Conservation (phyloP, 2,797 vertebrate genomes). For the Protonibea diacanthus region DNA sequence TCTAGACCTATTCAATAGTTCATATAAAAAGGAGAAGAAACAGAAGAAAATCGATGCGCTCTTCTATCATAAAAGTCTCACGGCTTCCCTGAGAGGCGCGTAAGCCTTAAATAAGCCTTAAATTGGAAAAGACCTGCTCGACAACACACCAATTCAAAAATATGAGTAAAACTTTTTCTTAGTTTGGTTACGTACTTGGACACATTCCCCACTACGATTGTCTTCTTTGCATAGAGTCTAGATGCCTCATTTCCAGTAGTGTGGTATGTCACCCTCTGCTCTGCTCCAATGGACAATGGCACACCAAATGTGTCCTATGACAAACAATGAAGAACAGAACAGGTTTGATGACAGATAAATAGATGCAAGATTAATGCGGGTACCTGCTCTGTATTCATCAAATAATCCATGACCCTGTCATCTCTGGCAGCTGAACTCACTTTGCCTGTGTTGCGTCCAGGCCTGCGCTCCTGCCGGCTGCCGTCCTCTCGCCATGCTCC, state of each 20-base stretch:
- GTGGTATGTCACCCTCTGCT: constrained; percentile 89
- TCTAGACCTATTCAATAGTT: not conserved
- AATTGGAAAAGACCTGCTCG: not conserved
- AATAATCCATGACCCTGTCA: not conserved
- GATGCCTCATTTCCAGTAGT: constrained; percentile 91
- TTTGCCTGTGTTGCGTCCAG: constrained; percentile 88
- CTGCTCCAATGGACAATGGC: constrained; percentile 83
- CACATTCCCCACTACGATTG: constrained; percentile 98
- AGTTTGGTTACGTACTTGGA: constrained; percentile 90
- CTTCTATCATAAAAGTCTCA: not conserved
- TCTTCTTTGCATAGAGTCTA: constrained; percentile 97
- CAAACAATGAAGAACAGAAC: constrained; percentile 23
- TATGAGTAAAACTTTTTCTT: not conserved
- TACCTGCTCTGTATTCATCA: not conserved
- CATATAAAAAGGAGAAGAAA: not conserved
- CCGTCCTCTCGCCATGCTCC: constrained; percentile 85
- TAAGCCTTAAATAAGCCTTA: not conserved
- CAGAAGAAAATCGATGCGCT: not conserved
- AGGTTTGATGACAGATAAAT: not conserved
- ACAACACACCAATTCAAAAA: not conserved
- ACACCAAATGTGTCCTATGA: constrained; percentile 91
- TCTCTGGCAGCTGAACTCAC: constrained; percentile 72
- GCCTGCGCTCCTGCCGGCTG: constrained; percentile 85
- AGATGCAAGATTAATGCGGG: not conserved
- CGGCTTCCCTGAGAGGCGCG: not conserved